Evolutionary conservation across 2,888 invertebrate species (phyloP).

Genomic region (Lithophane socia): DNA sequence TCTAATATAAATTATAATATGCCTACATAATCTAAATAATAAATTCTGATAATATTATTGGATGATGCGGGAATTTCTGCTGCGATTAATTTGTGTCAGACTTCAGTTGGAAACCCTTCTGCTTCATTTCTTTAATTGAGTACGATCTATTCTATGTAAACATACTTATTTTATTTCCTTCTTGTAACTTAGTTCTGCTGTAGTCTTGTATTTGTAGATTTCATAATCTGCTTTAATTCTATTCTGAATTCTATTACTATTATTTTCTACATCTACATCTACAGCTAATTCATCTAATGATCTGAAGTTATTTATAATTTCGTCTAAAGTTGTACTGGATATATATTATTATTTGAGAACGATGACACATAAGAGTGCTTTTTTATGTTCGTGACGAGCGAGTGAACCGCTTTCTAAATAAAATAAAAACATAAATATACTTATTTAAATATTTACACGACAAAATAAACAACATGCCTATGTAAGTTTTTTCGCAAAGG

Average conservation of each 20-base stretch:
- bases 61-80: constrained; percentile 70
- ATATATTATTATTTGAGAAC: constrained; percentile 64
- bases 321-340: constrained; percentile 71
- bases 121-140: constrained; percentile 78
- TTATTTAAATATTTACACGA: constrained; percentile 51
- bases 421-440: constrained; percentile 63
- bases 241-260: constrained; percentile 25
- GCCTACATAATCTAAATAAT: constrained; percentile 75
- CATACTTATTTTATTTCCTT: constrained; percentile 68
- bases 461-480: constrained; percentile 21
- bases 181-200: constrained; percentile 79
- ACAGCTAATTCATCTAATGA: constrained; percentile 74
- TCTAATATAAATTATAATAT: constrained; percentile 45
- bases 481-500: background rate
- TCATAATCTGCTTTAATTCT: constrained; percentile 40
- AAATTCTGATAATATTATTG: constrained; percentile 82
- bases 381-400: constrained; percentile 75
- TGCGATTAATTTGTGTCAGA: constrained; percentile 64
- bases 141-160: constrained; percentile 77
- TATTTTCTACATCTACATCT: constrained; percentile 62
- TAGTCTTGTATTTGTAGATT: constrained; percentile 80
- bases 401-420: constrained; percentile 80
- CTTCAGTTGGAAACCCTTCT: constrained; percentile 75
- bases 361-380: constrained; percentile 66
- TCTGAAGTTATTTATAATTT: constrained; percentile 80